Conservation (phyloP, 2,888 invertebrate genomes). For the Lumbricus terrestris region DNA sequence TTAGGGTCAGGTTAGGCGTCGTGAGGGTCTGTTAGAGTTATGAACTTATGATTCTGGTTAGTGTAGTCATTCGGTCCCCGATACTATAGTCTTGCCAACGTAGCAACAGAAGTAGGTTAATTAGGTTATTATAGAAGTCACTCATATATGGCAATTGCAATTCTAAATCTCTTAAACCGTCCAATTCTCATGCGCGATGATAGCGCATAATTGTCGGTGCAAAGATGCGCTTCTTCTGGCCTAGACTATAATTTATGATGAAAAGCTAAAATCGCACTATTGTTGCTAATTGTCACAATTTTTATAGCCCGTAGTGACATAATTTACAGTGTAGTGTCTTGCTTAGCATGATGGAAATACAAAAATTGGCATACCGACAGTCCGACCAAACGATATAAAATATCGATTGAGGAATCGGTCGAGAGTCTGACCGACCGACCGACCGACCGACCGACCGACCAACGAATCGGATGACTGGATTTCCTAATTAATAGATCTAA, state of each 20-base stretch:
- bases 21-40: no score
- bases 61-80: no score
- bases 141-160: no score
- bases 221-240: background rate
- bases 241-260: background rate
- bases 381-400: no score
- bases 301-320: background rate
- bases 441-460: background rate
- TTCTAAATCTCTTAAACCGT: no score
- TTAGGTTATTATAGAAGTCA: background rate
- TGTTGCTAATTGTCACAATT: background rate
- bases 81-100: no score
- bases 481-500: constrained; percentile 3
- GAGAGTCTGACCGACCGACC: no score
- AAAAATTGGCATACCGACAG: background rate
- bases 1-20: no score
- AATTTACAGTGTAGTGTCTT: no score
- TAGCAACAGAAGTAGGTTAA: background rate
- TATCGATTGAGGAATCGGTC: no score
- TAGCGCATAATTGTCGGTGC: background rate
- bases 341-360: background rate
- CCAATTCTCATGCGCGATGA: background rate
- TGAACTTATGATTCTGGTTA: no score
- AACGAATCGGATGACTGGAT: background rate
- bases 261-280: background rate